Conservation (phyloP, 2,797 vertebrate species). For the Microcaecilia unicolor region DNA sequence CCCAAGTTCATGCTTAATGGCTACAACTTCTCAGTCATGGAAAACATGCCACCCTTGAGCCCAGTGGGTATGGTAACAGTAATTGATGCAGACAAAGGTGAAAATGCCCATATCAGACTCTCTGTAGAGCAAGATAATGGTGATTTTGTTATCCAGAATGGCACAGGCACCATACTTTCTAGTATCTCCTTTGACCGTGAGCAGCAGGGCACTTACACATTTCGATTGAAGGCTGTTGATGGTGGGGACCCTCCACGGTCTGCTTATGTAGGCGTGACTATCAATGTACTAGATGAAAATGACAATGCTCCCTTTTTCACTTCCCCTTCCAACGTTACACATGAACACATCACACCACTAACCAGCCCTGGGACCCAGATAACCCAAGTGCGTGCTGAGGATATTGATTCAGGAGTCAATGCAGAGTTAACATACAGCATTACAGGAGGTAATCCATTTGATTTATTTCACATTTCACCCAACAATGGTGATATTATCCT, state of each 20-base stretch:
- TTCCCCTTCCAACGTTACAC: constrained; percentile 88
- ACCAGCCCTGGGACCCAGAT: constrained; percentile 74
- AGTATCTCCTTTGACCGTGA: constrained; percentile 95
- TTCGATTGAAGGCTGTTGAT: constrained; percentile 87
- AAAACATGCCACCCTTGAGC: constrained; percentile 88
- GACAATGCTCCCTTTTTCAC: constrained; percentile 93
- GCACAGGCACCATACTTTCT: constrained; percentile 88
- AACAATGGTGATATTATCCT: constrained; percentile 79
- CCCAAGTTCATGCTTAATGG: constrained; percentile 91
- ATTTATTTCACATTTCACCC: constrained; percentile 84
- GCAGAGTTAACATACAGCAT: constrained; percentile 83
- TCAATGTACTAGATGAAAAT: constrained; percentile 93
- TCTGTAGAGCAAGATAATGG: constrained; percentile 89
- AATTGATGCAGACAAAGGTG: constrained; percentile 83
- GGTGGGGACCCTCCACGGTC: constrained; percentile 82
- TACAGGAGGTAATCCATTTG: constrained; percentile 84
- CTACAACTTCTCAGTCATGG: constrained; percentile 93
- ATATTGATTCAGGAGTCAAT: constrained; percentile 84
- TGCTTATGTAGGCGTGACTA: constrained; percentile 89
- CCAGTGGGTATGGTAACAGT: constrained; percentile 94
- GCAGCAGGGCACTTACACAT: constrained; percentile 92
- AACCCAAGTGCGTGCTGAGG: constrained; percentile 85
- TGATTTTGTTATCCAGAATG: constrained; percentile 93
- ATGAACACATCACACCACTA: constrained; percentile 71
- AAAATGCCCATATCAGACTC: constrained; percentile 78